A percentile compares a stretch with the other conserved stretches of the same genome.
phyloP scores from a whole-genome alignment of 2,888 invertebrate genomes.

The Liopterus haemorrhoidalis region DNA sequence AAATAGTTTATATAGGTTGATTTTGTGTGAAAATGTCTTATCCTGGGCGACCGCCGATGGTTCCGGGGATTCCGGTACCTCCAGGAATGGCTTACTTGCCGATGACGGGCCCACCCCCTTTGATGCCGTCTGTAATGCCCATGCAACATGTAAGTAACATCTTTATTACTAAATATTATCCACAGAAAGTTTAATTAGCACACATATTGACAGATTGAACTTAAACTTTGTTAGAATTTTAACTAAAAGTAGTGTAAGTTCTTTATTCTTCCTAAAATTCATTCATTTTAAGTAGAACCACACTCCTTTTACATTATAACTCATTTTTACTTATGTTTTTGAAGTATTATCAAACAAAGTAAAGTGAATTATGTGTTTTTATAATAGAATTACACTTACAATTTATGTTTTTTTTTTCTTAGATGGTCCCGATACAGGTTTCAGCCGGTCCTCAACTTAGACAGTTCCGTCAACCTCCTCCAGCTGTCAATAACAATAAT shows the following conservation, averaged over 20 bases:
- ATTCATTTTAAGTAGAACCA: slow-evolving; percentile 10
- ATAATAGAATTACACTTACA: no score
- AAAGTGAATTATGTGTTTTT: slow-evolving; percentile 2
- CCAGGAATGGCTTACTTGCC: slow-evolving; percentile 53
- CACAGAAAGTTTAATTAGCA: no score
- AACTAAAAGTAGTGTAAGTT: no score
- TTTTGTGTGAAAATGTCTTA: slow-evolving; percentile 64
- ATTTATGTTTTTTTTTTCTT: slow-evolving; percentile 33
- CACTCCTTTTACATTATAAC: slow-evolving; percentile 6
- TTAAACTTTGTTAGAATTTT: no score
- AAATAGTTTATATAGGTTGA: slow-evolving; percentile 6
- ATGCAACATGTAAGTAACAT: slow-evolving; percentile 63
- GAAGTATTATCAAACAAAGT: background rate
- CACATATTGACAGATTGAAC: no score
- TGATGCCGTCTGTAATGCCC: slow-evolving; percentile 66
- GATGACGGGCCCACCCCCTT: slow-evolving; percentile 62
- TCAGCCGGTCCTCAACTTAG: slow-evolving; percentile 45
- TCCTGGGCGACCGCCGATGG: slow-evolving; percentile 78
- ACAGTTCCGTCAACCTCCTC: slow-evolving; percentile 42
- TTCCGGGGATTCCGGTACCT: slow-evolving; percentile 67
- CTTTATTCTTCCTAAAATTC: no score
- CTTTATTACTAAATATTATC: no score
- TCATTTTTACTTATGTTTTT: background rate
- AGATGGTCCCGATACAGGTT: slow-evolving; percentile 53
- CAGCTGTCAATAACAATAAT: slow-evolving; percentile 13